phyloP scores from a whole-genome alignment of 2,113 vertebrate species.

The Acanthochromis polyacanthus region DNA sequence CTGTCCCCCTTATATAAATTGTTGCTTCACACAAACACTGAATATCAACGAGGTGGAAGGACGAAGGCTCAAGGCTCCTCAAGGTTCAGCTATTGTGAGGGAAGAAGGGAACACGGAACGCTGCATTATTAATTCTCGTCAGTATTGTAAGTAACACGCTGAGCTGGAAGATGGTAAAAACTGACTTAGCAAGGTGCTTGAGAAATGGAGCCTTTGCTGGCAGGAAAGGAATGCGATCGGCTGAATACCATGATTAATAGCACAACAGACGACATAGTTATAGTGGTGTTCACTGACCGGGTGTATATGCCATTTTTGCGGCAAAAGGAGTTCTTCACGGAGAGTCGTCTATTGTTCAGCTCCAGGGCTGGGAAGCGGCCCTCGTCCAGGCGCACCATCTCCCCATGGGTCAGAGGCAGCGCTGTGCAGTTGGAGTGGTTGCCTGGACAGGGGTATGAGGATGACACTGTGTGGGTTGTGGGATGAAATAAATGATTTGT shows the following conservation, averaged over 20 bases:
- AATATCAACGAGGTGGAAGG: conserved; percentile 75
- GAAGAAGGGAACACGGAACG: conserved; percentile 24
- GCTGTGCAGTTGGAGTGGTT: conserved; percentile 90
- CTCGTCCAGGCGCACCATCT: conserved; percentile 97
- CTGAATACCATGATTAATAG: not conserved
- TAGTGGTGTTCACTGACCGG: conserved; percentile 82
- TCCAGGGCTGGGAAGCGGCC: conserved; percentile 96
- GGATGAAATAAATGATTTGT: conserved; percentile 37
- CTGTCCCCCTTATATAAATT: conserved; percentile 64
- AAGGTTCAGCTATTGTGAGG: conserved; percentile 49
- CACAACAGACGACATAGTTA: not conserved
- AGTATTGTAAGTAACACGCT: conserved; percentile 48
- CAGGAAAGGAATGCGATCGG: not conserved
- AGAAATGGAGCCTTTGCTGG: not conserved
- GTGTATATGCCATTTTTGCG: conserved; percentile 98
- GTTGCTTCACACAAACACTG: conserved; percentile 64
- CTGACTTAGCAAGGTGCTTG: conserved; percentile 9
- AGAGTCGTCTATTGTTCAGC: conserved; percentile 96
- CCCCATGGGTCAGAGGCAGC: conserved; percentile 90
- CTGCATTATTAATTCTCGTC: conserved; percentile 67
- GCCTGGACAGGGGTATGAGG: conserved; percentile 80
- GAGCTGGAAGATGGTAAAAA: conserved; percentile 33
- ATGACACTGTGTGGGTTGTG: conserved; percentile 59
- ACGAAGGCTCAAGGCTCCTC: conserved; percentile 55
- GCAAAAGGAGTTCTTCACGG: conserved; percentile 98